Base-by-base conservation (phyloP, 2,113 vertebrate genomes). In the Pygoscelis adeliae region DNA sequence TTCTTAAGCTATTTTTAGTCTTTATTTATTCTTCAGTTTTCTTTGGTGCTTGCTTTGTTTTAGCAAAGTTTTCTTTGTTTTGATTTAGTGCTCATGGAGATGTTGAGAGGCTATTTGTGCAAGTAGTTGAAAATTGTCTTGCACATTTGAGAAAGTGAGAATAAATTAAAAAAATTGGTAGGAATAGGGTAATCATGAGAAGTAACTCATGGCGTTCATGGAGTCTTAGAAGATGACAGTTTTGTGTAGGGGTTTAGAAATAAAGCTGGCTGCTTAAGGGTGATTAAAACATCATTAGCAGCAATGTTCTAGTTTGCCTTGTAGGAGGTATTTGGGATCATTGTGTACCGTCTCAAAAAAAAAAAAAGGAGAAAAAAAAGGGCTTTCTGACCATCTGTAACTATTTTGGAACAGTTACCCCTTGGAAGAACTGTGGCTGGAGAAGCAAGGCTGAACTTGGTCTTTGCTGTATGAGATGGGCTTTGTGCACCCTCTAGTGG, bases 401-500 rank as follows among this genome's bases (percentile, higher is more conserved):
- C 19, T 27, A 8, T 25, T 66, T 53, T 38, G 34, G 36, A 40
- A 14, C 13, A 15, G 30, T 47, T 38, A 27, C 5, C 6, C 29
- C 12, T 34, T 30, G 13, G 22, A 36, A 44, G 22, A 47, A 25
- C 10, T 7, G 38, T 27, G 50, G 9, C 42, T 77, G 52, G 17
- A 20, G 53, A 11, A 52, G 15, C 0, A 1, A 13, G 3, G 5
- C 26, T 38, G 30, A 47, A 5, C 20, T 6, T 42, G 23, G n/a
- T 4, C n/a, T 26, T 38, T 26, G 59, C 58, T 38, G n/a, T 2
- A 0, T 77, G 78, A 59, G 66, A 25, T 65, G 73, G 71, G 38
- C 81, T 92, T 73, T 40, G 93, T 84, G 96, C 96, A 46, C 97
- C 97, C 97, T 97, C 97, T 98, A 92, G 97, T 97, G 97, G 97